Conservation (phyloP, 1,140 invertebrate genomes). For the Ooceraea biroi region DNA sequence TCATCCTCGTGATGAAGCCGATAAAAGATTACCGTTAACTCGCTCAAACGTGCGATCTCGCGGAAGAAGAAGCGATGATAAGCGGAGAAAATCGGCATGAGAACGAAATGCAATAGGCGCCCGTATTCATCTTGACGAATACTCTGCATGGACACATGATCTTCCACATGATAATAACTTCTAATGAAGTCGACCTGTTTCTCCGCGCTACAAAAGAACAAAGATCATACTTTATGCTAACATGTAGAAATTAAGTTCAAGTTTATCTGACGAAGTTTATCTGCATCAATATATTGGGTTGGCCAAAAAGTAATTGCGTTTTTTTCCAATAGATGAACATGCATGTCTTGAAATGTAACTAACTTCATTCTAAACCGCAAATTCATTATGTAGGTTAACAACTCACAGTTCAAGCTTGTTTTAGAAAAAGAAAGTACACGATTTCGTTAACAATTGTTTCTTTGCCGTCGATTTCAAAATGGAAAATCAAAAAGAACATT, state of each 20-base stretch:
- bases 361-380: too few relatives aligned
- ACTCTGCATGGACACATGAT: conserved; percentile 85
- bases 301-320: too few relatives aligned
- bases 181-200: conserved; percentile 85
- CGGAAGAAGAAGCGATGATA: conserved; percentile 87
- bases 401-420: too few relatives aligned
- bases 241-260: neutral
- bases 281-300: neutral
- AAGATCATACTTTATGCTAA: neutral
- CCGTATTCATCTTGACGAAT: conserved; percentile 85
- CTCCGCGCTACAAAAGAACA: conserved; percentile 79
- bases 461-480: too few relatives aligned
- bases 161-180: conserved; percentile 86
- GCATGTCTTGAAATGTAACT: too few relatives aligned
- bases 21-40: conserved; percentile 84
- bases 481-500: too few relatives aligned
- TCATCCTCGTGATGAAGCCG: conserved; percentile 83
- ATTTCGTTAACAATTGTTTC: too few relatives aligned
- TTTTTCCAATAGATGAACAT: too few relatives aligned
- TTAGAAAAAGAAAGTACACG: too few relatives aligned
- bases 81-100: conserved; percentile 88
- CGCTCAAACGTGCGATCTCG: conserved; percentile 87
- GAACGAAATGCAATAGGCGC: conserved; percentile 85
- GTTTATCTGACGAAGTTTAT: neutral
- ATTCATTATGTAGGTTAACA: too few relatives aligned